These are phyloP conservation scores for Bubalus kerabau DNA, from an alignment of 2,113 vertebrate species.

Conservation along the genomic window DNA sequence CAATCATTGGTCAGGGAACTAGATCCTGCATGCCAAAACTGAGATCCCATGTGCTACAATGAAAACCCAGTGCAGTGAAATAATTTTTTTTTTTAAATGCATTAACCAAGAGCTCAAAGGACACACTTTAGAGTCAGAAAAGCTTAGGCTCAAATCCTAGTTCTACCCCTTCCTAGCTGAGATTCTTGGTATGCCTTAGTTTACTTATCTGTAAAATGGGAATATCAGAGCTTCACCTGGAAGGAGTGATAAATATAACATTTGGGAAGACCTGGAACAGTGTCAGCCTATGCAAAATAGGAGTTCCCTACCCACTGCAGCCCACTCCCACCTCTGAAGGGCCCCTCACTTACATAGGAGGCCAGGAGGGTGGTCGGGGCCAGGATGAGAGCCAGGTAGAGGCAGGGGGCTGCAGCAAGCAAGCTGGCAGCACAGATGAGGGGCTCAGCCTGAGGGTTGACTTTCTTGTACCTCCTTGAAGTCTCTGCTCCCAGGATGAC, in stretches of 20 bases:
- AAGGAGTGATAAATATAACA: background rate
- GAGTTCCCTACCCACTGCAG: background rate
- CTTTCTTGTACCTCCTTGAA: conserved; percentile 81
- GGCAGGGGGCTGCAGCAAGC: conserved; percentile 83
- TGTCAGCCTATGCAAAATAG: fast-evolving
- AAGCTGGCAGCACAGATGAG: conserved; percentile 91
- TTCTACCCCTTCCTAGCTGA: background rate
- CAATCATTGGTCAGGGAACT: background rate
- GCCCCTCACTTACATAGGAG: conserved; percentile 85
- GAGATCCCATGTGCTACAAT: background rate
- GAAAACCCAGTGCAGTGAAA: background rate
- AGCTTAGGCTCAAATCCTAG: background rate
- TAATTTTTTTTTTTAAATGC: background rate
- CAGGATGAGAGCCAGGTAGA: conserved; percentile 84
- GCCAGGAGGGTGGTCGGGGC: conserved; percentile 80
- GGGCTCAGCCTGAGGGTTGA: conserved; percentile 84
- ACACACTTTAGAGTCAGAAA: background rate
- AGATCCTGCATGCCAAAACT: background rate
- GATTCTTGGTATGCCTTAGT: background rate
- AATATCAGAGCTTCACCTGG: background rate
- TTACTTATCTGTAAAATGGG: background rate
- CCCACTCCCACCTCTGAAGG: background rate
- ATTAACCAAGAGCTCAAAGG: background rate
- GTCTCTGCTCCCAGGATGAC: conserved; percentile 82
- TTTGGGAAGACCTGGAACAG: background rate